Base-by-base conservation (phyloP, 2,888 invertebrate genomes). In the Euspilapteryx auroguttella region DNA sequence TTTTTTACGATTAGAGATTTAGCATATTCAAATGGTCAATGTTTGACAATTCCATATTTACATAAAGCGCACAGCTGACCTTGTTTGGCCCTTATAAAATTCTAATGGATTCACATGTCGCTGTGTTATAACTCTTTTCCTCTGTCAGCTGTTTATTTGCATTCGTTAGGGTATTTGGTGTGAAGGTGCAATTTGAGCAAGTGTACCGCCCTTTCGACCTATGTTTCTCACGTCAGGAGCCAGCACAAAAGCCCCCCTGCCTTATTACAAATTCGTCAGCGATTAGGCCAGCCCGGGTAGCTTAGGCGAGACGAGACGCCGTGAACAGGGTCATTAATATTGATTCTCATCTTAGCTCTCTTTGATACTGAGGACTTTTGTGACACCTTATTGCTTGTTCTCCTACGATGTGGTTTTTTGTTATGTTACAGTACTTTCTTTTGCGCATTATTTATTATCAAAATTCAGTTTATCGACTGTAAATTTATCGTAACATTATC, bases 241-340 rank as follows among this genome's bases (percentile, higher is more conserved):
- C 35, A 37, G 36, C 40, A 47, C 47, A 57, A 59, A 59, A 40
- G 52, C 55, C 58, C 69, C 71, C 65, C 59, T 58, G 56, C 65
- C 59, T 58, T 55, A 63, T 68, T 68, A 63, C 62, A 54, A 63
- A 65, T 68, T 58, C 55, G 53, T 54, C 63, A 59, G n/a, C n/a
- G n/a, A n/a, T n/a, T n/a, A n/a, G n/a, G n/a, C n/a, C n/a, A n/a
- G n/a, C n/a, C n/a, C n/a, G n/a, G n/a, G n/a, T n/a, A n/a, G n/a
- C n/a, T n/a, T n/a, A n/a, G n/a, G n/a, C n/a, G n/a, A n/a, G n/a
- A n/a, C n/a, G n/a, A n/a, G n/a, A n/a, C n/a, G n/a, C n/a, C 57
- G 62, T 62, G 66, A 66, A 69, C 63, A 68, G 61, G 58, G 49
- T 49, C 59, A 66, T 73, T 64, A 73, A 69, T 69, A 71, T 69